phyloP scores from a whole-genome alignment of 2,113 vertebrate genomes.

The Strigops habroptila region DNA sequence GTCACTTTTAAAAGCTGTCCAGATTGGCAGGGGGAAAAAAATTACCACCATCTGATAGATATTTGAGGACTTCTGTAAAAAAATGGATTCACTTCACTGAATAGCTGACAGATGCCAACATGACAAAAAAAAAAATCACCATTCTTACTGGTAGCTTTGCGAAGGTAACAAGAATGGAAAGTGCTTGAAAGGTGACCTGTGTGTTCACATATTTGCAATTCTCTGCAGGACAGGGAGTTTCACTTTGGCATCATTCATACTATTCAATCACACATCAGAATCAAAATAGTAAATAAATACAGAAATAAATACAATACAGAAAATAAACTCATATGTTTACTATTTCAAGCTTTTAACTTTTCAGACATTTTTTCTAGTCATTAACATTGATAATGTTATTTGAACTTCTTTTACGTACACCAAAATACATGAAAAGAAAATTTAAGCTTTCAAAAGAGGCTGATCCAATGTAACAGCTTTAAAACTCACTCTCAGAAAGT shows the following conservation, averaged over 20 bases:
- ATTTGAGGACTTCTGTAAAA: background rate
- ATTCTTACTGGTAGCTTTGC: background rate
- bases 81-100: constrained; percentile 35
- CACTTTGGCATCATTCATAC: background rate
- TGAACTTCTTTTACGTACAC: background rate
- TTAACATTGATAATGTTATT: background rate
- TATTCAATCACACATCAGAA: background rate
- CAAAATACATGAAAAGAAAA: background rate
- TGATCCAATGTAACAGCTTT: background rate
- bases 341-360: background rate
- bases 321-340: background rate
- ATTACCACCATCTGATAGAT: background rate
- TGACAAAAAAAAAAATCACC: background rate
- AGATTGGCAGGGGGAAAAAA: background rate
- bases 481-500: background rate
- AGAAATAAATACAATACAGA: background rate
- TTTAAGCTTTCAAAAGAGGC: background rate
- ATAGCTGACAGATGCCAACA: constrained; percentile 3
- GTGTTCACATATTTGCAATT: background rate
- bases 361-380: background rate
- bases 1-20: constrained; percentile 4
- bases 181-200: constrained; percentile 1
- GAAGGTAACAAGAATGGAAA: background rate
- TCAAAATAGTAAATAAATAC: background rate
- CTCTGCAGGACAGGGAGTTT: background rate